A percentile compares a stretch with the other conserved stretches of the same genome.
These are phyloP conservation scores for Odontesthes bonariensis DNA, from an alignment of 2,113 vertebrate genomes.

Conservation along the genomic window DNA sequence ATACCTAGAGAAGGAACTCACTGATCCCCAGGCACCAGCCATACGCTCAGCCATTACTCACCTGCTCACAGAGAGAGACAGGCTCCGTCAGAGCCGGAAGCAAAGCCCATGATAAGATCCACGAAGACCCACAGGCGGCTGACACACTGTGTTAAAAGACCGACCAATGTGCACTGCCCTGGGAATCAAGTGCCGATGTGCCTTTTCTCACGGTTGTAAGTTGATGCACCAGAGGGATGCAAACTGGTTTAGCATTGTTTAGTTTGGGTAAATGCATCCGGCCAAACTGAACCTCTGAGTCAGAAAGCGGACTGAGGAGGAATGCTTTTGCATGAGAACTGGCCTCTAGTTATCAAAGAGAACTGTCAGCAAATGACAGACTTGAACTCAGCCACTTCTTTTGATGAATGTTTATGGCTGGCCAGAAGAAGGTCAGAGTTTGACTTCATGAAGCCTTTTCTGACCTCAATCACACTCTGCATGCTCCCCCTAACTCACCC, in stretches of 20 bases:
- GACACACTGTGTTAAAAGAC: neutral
- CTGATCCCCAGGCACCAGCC: slow-evolving; percentile 86
- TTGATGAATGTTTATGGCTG: slow-evolving; percentile 46
- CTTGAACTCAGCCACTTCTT: slow-evolving; percentile 1
- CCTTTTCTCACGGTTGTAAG: slow-evolving; percentile 17
- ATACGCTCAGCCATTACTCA: slow-evolving; percentile 87
- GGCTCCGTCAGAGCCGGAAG: slow-evolving; percentile 49
- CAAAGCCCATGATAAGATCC: slow-evolving; percentile 42
- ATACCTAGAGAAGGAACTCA: slow-evolving; percentile 85
- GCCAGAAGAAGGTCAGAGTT: slow-evolving; percentile 8
- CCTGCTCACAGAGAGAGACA: slow-evolving; percentile 85
- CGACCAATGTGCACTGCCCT: neutral
- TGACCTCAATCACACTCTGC: slow-evolving; percentile 66
- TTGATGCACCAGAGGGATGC: neutral
- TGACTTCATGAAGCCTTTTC: slow-evolving; percentile 42
- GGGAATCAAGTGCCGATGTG: neutral
- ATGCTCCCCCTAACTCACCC: slow-evolving; percentile 41
- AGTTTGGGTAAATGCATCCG: too few relatives aligned
- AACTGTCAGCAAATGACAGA: neutral
- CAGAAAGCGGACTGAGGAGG: neutral
- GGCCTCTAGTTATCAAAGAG: neutral
- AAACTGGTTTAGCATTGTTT: slow-evolving; percentile 12
- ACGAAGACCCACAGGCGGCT: slow-evolving; percentile 9
- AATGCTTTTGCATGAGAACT: slow-evolving; percentile 3
- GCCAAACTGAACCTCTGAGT: neutral